Conservation (phyloP, 2,113 vertebrate species). For the Glaucomys volans region DNA sequence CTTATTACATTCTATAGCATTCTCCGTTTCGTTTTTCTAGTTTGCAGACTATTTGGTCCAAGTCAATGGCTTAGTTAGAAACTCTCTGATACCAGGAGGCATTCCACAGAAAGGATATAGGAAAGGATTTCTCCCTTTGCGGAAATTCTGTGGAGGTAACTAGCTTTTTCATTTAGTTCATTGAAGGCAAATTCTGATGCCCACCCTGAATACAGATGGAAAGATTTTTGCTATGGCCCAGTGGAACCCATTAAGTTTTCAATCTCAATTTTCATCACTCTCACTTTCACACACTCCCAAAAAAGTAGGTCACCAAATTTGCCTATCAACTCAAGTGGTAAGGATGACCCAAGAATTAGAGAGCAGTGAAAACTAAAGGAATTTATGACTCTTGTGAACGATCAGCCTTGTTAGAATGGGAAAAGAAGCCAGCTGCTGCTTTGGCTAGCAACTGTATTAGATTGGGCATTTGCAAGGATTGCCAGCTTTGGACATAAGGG, state of each 20-base stretch:
- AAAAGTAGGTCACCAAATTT: conserved; percentile 66
- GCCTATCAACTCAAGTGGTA: conserved; percentile 36
- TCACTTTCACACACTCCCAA: conserved; percentile 37
- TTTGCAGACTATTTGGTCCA: conserved; percentile 17
- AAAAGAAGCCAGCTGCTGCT: background rate
- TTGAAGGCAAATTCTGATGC: conserved; percentile 40
- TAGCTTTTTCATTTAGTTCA: conserved; percentile 9
- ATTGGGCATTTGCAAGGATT: background rate
- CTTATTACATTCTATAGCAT: background rate
- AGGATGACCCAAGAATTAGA: conserved; percentile 48
- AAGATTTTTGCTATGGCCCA: background rate
- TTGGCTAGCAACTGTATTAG: background rate
- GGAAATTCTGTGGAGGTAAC: conserved; percentile 34
- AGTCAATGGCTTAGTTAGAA: conserved; percentile 50
- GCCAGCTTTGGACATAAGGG: conserved; percentile 27
- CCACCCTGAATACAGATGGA: background rate
- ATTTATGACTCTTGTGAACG: conserved; percentile 37
- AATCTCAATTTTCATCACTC: conserved; percentile 2
- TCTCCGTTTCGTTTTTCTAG: conserved; percentile 37
- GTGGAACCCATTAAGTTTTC: conserved; percentile 43
- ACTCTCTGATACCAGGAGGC: background rate
- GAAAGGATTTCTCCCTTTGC: conserved; percentile 50
- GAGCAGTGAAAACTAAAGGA: conserved; percentile 28
- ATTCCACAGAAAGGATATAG: conserved; percentile 30
- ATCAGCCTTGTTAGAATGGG: background rate